Evolutionary conservation across 2,888 invertebrate genomes (phyloP), one percentile per base, ranked within the genome.

Genomic region (Metalampra italica): DNA sequence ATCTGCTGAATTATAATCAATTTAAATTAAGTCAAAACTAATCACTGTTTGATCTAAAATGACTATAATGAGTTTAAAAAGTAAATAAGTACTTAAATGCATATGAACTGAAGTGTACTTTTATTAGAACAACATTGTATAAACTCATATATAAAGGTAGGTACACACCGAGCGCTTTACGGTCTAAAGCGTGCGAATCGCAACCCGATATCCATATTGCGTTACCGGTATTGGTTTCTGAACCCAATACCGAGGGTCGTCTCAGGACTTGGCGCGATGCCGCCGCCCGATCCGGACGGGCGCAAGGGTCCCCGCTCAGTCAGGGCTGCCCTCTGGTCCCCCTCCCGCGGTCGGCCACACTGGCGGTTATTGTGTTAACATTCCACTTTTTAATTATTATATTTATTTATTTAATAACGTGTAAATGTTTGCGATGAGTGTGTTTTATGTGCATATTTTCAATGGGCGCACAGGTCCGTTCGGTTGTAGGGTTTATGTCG

Each of bases 311-410:
- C 53, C 54, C 56, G 56, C 50, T 60, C 46, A 43, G 30, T 14
- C 37, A 52, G 57, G 51, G 64, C 59, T 59, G 74, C 79, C 56
- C 68, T 85, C 66, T 85, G 85, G 84, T 86, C 82, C 59, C 82
- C 84, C 51, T 65, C 63, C 54, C 85, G 85, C 66, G 88, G 87
- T 56, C 77, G 79, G 60, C 89, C 89, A 54, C 89, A 89, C 80
- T 89, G 89, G 89, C 89, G 87, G 85, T 86, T 89, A 80, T 71
- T 89, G 88, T 88, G 89, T 89, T 88, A 87, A 88, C 84, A 81
- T 77, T 83, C 78, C 65, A 65, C 73, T 67, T 71, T 67, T 62
- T 77, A 73, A 71, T 74, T 62, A 72, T 64, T 62, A 54, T 66
- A 55, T 32, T 12, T 37, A 57, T 66, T 63, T 64, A 54, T 46